Evolutionary conservation across 2,888 invertebrate species (phyloP).

Genomic region (Automeris io): DNA sequence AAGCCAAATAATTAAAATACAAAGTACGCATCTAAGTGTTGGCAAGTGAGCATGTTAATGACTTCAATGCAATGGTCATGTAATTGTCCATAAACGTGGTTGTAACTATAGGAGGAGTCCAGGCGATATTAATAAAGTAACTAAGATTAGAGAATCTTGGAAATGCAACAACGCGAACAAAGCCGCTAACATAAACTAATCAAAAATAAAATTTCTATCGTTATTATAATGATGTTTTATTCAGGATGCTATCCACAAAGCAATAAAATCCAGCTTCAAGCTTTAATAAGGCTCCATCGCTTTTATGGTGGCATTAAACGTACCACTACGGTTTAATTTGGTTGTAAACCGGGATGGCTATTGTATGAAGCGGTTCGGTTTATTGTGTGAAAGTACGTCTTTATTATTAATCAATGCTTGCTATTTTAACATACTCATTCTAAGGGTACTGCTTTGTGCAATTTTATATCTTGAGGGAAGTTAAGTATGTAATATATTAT

Average conservation of each 20-base stretch:
- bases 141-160: too few relatives aligned
- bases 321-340: constrained; percentile 38
- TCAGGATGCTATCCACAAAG: constrained; percentile 4
- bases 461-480: too few relatives aligned
- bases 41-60: too few relatives aligned
- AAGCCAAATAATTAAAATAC: too few relatives aligned
- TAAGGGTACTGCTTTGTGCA: not conserved
- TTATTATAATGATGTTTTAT: constrained; percentile 5
- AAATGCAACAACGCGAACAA: not conserved
- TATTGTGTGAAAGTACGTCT: constrained; percentile 2
- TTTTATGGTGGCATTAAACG: constrained; percentile 45
- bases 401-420: constrained; percentile 3
- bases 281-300: constrained; percentile 39
- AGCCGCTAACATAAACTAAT: not conserved
- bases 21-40: too few relatives aligned
- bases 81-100: too few relatives aligned
- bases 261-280: constrained; percentile 8
- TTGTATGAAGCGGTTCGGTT: constrained; percentile 2
- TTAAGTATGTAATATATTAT: too few relatives aligned
- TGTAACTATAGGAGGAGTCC: too few relatives aligned
- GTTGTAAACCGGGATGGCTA: constrained; percentile 31
- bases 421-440: not conserved
- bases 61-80: too few relatives aligned
- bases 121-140: too few relatives aligned
- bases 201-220: not conserved